Conservation (phyloP, 2,113 vertebrate species). For the Himantopus leucocephalus region DNA sequence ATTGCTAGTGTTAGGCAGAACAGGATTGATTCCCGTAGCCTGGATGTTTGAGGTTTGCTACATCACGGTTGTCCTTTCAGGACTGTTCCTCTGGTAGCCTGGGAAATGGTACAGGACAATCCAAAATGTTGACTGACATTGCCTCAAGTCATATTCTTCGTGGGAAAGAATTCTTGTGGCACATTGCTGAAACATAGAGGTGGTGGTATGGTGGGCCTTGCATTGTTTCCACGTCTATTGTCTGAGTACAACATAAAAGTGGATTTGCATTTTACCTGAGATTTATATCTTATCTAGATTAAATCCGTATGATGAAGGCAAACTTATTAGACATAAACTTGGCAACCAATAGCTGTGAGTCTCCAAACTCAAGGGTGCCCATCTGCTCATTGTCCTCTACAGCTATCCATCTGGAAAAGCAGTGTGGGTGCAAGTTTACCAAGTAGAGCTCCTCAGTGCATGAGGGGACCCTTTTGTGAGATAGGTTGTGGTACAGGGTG, state of each 20-base stretch:
- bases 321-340: background rate
- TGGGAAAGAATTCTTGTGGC: background rate
- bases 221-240: background rate
- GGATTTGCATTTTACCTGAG: background rate
- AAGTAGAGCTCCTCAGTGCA: no score
- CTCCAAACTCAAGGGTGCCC: background rate
- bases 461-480: background rate
- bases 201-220: no score
- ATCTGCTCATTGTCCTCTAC: background rate
- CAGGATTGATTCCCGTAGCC: background rate
- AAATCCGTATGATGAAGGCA: background rate
- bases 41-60: background rate
- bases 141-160: background rate
- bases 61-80: accelerated
- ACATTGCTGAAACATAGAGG: accelerated
- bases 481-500: no score
- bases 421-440: background rate
- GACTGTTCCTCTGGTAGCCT: background rate
- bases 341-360: background rate
- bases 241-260: accelerated
- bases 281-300: background rate
- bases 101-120: background rate
- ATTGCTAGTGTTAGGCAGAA: background rate
- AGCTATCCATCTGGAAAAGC: background rate
- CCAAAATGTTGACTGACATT: accelerated